phyloP scores from a whole-genome alignment of 2,888 invertebrate genomes.

The Entomobrya multifasciata region DNA sequence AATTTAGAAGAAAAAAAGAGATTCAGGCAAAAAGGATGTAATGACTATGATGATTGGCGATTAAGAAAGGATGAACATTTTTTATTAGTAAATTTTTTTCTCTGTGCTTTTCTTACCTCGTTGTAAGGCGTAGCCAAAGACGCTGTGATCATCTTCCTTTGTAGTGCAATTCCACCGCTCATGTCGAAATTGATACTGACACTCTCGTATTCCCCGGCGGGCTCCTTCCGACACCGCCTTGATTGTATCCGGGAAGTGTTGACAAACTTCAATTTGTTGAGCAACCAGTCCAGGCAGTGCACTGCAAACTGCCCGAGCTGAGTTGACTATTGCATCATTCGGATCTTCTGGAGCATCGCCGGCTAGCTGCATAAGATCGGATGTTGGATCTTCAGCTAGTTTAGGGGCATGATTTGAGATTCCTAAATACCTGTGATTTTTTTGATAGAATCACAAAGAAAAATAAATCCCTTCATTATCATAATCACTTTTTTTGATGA shows the following conservation, averaged over 20 bases:
- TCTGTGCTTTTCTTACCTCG: no score
- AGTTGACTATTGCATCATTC: constrained; percentile 75
- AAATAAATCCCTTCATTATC: constrained; percentile 65
- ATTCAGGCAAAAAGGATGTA: constrained; percentile 10
- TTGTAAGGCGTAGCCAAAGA: constrained; percentile 83
- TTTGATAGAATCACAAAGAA: constrained; percentile 33
- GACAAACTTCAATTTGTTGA: constrained; percentile 81
- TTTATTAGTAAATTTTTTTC: neutral
- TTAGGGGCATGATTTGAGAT: constrained; percentile 77
- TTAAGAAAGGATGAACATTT: neutral
- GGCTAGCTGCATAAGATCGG: constrained; percentile 77
- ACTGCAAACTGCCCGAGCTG: constrained; percentile 77
- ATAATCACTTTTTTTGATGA: constrained; percentile 54
- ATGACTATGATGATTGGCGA: constrained; percentile 8
- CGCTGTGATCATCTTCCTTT: constrained; percentile 81
- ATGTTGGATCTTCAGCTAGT: constrained; percentile 73
- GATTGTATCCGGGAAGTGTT: constrained; percentile 83
- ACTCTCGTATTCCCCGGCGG: constrained; percentile 83
- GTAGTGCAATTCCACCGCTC: constrained; percentile 85
- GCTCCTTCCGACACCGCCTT: constrained; percentile 83
- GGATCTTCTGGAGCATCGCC: constrained; percentile 79
- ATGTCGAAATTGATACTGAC: constrained; percentile 83
- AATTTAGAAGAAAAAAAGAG: neutral
- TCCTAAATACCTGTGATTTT: constrained; percentile 78
- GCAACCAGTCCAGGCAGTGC: constrained; percentile 79